These are phyloP conservation scores for Bellardia pandia DNA, from an alignment of 2,888 invertebrate genomes.

Conservation along the genomic window DNA sequence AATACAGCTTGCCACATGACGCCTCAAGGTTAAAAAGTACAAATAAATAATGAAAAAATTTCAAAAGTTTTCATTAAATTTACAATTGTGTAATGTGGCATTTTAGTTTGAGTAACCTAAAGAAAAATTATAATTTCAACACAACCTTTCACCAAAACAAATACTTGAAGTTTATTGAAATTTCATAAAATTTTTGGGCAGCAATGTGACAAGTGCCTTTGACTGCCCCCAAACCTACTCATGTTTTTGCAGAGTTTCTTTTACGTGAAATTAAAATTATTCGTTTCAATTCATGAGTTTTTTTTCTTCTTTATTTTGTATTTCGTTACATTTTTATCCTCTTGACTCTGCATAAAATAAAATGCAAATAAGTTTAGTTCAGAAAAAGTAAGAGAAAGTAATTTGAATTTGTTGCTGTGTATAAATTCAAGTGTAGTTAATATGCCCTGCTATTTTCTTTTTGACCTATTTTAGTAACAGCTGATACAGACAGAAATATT, in stretches of 20 bases:
- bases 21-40: constrained; percentile 10
- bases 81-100: constrained; percentile 20
- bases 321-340: constrained; percentile 15
- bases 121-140: not conserved
- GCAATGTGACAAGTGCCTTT: constrained; percentile 54
- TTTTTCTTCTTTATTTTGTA: not conserved
- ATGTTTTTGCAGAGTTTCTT: not conserved
- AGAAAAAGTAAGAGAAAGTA: constrained; percentile 17
- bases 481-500: not conserved
- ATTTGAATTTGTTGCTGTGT: constrained; percentile 45
- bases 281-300: constrained; percentile 49
- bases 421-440: not conserved
- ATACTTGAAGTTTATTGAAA: constrained; percentile 50
- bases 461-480: constrained; percentile 34
- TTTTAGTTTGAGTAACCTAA: not conserved
- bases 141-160: not conserved
- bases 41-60: constrained; percentile 17
- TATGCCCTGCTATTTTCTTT: constrained; percentile 1
- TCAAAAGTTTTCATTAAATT: constrained; percentile 30
- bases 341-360: constrained; percentile 27
- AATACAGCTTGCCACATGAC: not conserved
- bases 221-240: too few species aligned
- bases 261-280: constrained; percentile 46
- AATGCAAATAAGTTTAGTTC: constrained; percentile 41
- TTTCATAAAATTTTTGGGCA: constrained; percentile 50